Conservation (phyloP, 1,140 invertebrate genomes). For the Pomacea maculata region DNA sequence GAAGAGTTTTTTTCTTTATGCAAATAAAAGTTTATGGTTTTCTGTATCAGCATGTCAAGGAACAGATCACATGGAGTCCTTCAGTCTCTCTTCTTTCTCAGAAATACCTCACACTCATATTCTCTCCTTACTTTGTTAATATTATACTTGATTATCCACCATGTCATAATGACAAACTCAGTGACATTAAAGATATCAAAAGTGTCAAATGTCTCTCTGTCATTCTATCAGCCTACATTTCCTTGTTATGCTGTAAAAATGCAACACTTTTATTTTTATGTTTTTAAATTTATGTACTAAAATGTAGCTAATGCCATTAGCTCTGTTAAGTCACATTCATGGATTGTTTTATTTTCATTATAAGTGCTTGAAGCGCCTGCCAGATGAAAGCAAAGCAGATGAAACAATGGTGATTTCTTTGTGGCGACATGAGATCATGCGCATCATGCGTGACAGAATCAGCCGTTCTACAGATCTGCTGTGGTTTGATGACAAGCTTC, state of each 20-base stretch:
- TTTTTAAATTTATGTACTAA: too few relatives aligned
- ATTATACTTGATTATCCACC: too few relatives aligned
- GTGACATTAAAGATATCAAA: too few relatives aligned
- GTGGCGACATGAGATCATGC: slow-evolving; percentile 62
- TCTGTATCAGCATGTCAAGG: neutral
- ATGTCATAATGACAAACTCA: too few relatives aligned
- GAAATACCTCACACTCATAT: neutral
- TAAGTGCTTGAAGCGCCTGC: slow-evolving; percentile 57
- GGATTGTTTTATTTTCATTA: slow-evolving; percentile 17
- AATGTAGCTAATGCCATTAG: too few relatives aligned
- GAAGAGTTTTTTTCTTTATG: neutral
- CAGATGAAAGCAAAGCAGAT: slow-evolving; percentile 62
- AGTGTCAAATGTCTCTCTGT: too few relatives aligned
- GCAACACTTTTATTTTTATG: too few relatives aligned
- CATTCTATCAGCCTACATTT: too few relatives aligned
- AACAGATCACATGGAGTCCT: neutral
- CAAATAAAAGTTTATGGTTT: too few relatives aligned
- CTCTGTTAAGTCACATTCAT: neutral
- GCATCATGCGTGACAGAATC: slow-evolving; percentile 60
- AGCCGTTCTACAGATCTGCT: slow-evolving; percentile 55
- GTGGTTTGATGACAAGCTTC: slow-evolving; percentile 60
- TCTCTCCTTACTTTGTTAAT: neutral
- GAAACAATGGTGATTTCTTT: slow-evolving; percentile 60
- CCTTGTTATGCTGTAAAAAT: too few relatives aligned
- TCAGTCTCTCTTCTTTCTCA: neutral